A percentile compares a stretch with the other conserved stretches of the same genome.
phyloP scores from a whole-genome alignment of 2,113 vertebrate species.

The Phycodurus eques region DNA sequence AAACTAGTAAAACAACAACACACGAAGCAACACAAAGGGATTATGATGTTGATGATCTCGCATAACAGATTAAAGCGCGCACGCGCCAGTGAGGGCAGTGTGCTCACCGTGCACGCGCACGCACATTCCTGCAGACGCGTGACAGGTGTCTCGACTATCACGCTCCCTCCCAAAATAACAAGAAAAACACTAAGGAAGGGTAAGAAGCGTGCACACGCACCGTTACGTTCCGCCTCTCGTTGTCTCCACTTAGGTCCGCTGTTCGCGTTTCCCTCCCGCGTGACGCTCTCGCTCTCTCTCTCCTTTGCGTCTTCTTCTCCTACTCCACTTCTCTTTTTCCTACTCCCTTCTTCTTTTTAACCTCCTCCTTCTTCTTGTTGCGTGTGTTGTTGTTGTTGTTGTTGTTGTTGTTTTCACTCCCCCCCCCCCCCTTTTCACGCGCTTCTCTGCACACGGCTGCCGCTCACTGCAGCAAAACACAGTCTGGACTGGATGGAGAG shows the following conservation, averaged over 20 bases:
- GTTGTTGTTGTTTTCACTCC: slow-evolving; percentile 38
- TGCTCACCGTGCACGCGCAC: slow-evolving; percentile 20
- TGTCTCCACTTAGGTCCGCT: slow-evolving; percentile 44
- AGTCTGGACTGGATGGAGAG: slow-evolving; percentile 69
- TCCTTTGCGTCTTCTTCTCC: slow-evolving; percentile 48
- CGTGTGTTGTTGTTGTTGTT: slow-evolving; percentile 23
- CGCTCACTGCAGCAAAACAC: slow-evolving; percentile 81
- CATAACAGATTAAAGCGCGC: slow-evolving; percentile 39
- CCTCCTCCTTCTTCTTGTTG: slow-evolving; percentile 26
- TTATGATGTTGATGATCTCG: slow-evolving; percentile 16
- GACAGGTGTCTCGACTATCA: slow-evolving; percentile 53
- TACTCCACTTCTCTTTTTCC: slow-evolving; percentile 13
- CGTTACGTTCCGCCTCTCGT: slow-evolving; percentile 62
- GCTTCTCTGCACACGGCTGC: slow-evolving; percentile 62
- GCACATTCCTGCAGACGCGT: slow-evolving; percentile 57
- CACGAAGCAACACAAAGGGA: slow-evolving; percentile 43
- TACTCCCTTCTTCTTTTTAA: slow-evolving; percentile 38
- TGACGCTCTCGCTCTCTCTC: slow-evolving; percentile 42
- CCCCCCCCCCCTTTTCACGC: slow-evolving; percentile 25
- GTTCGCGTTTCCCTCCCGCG: slow-evolving; percentile 33
- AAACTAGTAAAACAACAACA: slow-evolving; percentile 34
- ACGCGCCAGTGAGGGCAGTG: background rate
- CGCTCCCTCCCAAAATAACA: slow-evolving; percentile 39
- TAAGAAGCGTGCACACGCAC: slow-evolving; percentile 46
- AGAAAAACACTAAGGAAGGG: slow-evolving; percentile 27